Evolutionary conservation across 2,888 invertebrate species (phyloP).

Genomic region (Acleris cristana): DNA sequence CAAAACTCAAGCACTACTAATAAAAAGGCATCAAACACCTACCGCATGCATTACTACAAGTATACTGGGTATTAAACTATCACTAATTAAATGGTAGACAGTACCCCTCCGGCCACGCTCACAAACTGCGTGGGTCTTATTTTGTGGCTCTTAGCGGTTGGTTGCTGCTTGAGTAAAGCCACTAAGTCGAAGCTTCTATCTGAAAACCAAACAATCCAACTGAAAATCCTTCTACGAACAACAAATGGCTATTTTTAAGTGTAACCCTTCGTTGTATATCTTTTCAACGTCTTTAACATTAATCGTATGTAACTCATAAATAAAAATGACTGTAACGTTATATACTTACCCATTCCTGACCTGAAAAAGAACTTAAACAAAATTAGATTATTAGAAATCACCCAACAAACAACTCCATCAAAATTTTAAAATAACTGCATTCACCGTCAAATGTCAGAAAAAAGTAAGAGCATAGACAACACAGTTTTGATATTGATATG

Average conservation of each 20-base stretch:
- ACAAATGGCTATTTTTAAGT: neutral
- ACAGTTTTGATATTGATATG: conserved; percentile 10
- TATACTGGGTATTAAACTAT: conserved; percentile 32
- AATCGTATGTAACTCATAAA: neutral
- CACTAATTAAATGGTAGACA: conserved; percentile 43
- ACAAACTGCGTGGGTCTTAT: conserved; percentile 63
- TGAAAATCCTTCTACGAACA: conserved; percentile 1
- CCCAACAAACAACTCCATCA: conserved; percentile 40
- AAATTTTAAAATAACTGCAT: conserved; percentile 44
- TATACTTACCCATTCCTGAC: conserved; percentile 61
- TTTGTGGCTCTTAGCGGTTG: conserved; percentile 63
- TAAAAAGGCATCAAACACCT: conserved; percentile 28
- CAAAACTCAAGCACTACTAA: conserved; percentile 5
- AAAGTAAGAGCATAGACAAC: conserved; percentile 29
- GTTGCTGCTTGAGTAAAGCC: conserved; percentile 59
- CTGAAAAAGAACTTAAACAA: conserved; percentile 57
- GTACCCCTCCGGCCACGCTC: conserved; percentile 71
- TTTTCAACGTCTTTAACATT: neutral
- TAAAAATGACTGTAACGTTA: neutral
- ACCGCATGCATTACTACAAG: conserved; percentile 50
- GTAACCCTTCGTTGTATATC: neutral
- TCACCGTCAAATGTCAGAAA: conserved; percentile 46
- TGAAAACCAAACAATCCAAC: conserved; percentile 49
- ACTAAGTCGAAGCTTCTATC: conserved; percentile 68
- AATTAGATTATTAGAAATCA: conserved; percentile 39